These are phyloP conservation scores for Syndactyla subalaris DNA, from an alignment of 2,797 vertebrate species.

Conservation along the genomic window DNA sequence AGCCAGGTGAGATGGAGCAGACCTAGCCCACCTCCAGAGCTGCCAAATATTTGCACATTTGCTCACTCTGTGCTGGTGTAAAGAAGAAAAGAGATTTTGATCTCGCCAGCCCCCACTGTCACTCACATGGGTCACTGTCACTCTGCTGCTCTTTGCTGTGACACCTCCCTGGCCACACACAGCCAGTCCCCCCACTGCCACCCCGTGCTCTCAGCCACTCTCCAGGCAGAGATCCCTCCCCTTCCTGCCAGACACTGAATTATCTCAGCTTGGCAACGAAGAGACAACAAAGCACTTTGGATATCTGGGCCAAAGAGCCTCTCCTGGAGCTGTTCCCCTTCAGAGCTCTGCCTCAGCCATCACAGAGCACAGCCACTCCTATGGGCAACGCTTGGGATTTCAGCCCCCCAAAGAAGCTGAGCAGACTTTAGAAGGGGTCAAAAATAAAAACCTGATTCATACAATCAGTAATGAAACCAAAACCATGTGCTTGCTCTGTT, in stretches of 20 bases:
- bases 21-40: not conserved
- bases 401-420: not conserved
- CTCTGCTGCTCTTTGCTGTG: not conserved
- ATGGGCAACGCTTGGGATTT: not conserved
- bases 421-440: not conserved
- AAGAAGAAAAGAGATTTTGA: not conserved
- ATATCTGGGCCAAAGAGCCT: not conserved
- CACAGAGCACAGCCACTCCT: not conserved
- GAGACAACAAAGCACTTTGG: not conserved
- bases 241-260: not conserved
- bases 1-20: rapidly evolving
- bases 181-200: rapidly evolving
- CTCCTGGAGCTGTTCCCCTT: not conserved
- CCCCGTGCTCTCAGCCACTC: not conserved
- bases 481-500: rapidly evolving
- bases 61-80: not conserved
- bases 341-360: not conserved
- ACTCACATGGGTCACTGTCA: not conserved
- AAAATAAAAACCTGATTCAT: not conserved
- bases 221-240: not conserved
- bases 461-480: not conserved
- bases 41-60: not conserved
- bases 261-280: not conserved
- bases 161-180: not conserved
- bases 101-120: not conserved